A percentile compares a stretch with the other conserved stretches of the same genome.
Evolutionary conservation across 2,888 invertebrate species (phyloP).

Genomic region (Crematogaster levior): DNA sequence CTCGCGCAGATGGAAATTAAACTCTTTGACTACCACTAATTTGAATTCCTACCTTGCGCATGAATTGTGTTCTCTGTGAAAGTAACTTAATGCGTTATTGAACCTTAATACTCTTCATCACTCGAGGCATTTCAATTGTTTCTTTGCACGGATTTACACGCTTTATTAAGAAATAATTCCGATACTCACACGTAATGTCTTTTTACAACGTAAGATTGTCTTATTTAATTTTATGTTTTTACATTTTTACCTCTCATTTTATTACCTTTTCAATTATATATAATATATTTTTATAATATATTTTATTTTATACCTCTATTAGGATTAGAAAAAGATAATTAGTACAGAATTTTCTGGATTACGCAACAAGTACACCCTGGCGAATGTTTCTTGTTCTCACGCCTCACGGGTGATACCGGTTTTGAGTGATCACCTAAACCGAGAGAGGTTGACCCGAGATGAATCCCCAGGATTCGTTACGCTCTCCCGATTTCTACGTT

Average conservation of each 20-base stretch:
- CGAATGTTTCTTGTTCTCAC: background rate
- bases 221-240: background rate
- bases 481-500: slow-evolving; percentile 51
- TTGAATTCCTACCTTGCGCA: slow-evolving; percentile 1
- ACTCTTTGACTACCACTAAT: slow-evolving; percentile 29
- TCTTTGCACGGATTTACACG: background rate
- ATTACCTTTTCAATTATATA: background rate
- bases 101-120: background rate
- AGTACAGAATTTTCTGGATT: background rate
- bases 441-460: slow-evolving; percentile 18
- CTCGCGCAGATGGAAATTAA: slow-evolving; percentile 5
- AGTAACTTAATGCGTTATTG: background rate
- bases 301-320: background rate
- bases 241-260: background rate
- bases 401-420: slow-evolving; percentile 22
- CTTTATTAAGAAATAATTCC: background rate
- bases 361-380: background rate
- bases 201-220: background rate
- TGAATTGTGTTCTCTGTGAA: background rate
- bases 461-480: slow-evolving; percentile 57
- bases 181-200: background rate
- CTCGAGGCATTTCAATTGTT: background rate
- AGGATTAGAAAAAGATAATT: background rate
- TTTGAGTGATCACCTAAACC: slow-evolving; percentile 53
- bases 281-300: background rate